Conservation (phyloP, 1,140 invertebrate species). For the Dufourea novaeangliae region DNA sequence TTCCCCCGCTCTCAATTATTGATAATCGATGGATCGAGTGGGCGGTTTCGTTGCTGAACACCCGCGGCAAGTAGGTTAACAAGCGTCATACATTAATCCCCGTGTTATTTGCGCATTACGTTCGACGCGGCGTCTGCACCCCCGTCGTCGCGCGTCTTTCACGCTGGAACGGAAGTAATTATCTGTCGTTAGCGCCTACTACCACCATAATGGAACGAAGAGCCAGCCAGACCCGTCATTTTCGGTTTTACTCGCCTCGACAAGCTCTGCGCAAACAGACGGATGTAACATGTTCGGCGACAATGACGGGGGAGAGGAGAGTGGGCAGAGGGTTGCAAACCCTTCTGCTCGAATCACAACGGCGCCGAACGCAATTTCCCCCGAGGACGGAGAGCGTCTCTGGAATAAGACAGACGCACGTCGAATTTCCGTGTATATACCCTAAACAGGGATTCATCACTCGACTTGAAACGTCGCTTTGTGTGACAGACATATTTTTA, state of each 20-base stretch:
- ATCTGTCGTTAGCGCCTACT: slow-evolving; percentile 20
- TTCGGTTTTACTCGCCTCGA: slow-evolving; percentile 14
- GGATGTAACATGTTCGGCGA: slow-evolving; percentile 9
- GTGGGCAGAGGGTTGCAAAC: neutral
- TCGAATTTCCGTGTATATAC: too few relatives aligned
- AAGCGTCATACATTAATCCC: neutral
- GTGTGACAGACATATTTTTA: too few relatives aligned
- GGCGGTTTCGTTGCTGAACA: too few relatives aligned
- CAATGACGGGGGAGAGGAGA: neutral
- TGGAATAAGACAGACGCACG: slow-evolving; percentile 16
- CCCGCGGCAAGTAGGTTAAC: too few relatives aligned
- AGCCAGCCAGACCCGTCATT: neutral
- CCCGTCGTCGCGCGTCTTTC: neutral
- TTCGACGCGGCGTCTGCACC: too few relatives aligned
- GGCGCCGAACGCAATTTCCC: slow-evolving; percentile 34
- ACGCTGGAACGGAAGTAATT: slow-evolving; percentile 19
- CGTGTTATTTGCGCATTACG: neutral
- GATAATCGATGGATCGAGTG: too few relatives aligned
- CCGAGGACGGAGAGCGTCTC: neutral
- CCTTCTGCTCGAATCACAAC: slow-evolving; percentile 17
- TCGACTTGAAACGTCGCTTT: too few relatives aligned
- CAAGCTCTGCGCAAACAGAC: slow-evolving; percentile 14
- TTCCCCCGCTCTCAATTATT: too few relatives aligned
- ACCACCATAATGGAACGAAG: neutral
- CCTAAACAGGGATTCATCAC: too few relatives aligned